A percentile compares a stretch with the other conserved stretches of the same genome.
Conservation (phyloP, 2,113 vertebrate genomes). For the Melospiza georgiana region DNA sequence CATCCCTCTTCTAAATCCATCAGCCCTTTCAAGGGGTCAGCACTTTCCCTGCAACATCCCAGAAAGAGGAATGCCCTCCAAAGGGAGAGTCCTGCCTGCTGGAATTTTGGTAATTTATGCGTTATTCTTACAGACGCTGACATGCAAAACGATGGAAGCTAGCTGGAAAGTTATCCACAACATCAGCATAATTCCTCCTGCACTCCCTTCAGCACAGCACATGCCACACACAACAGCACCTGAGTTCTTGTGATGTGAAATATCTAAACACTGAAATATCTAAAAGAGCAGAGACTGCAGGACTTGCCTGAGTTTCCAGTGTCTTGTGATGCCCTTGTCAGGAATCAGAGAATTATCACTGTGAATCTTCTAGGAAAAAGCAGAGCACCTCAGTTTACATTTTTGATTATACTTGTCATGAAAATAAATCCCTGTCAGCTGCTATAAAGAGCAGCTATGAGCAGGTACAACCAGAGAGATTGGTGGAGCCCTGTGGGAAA, state of each 20-base stretch:
- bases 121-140: not conserved
- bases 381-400: not conserved
- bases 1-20: not conserved
- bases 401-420: not conserved
- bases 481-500: not conserved
- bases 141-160: not conserved
- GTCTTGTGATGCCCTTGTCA: not conserved
- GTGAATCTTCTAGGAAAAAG: not conserved
- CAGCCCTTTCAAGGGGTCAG: not conserved
- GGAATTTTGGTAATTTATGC: no score
- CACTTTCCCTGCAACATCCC: not conserved
- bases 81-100: not conserved
- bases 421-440: not conserved
- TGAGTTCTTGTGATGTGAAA: not conserved
- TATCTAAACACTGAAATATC: not conserved
- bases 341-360: not conserved
- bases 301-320: no score
- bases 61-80: not conserved
- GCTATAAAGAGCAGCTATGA: not conserved
- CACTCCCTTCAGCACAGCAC: not conserved
- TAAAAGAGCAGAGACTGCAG: not conserved
- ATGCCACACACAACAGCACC: not conserved
- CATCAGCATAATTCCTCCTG: not conserved
- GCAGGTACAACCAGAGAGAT: not conserved
- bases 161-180: not conserved